Base-by-base conservation (phyloP, 2,888 invertebrate species). In the Tyria jacobaeae region DNA sequence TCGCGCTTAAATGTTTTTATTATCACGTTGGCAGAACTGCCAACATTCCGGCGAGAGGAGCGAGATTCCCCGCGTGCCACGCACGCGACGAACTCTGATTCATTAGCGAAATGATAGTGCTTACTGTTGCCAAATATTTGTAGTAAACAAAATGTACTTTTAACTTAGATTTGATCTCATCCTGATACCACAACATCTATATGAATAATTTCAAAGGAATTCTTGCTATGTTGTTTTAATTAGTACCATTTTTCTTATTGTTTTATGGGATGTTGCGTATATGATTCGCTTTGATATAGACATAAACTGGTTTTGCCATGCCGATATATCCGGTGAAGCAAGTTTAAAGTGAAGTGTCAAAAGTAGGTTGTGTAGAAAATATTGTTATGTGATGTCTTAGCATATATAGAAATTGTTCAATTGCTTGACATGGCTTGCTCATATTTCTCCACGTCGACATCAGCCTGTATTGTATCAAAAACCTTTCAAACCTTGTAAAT, bases 81-180 rank as follows among this genome's bases (percentile, higher is more conserved):
- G 68, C 79, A 78, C 77, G 74, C 74, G 70, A 74, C 65, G 56
- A 64, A 54, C 60, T 63, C 68, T 78, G 83, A 83, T 76, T 83
- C 83, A 82, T 79, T 75, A 73, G 63, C 71, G 70, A 82, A 72
- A 80, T 75, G 75, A 77, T 79, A 80, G 74, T 68, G 62, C 50
- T n/a, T 68, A 55, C 55, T n/a, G 14, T 55, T 47, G 25, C 52
- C 65, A 82, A 81, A 82, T 80, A 78, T 81, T 83, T 74, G 39
- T 78, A 66, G 68, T 78, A 76, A 77, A 76, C 75, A 77, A 67
- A 68, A 67, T 66, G 17, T 64, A 62, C 64, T 53, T 48, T 64
- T 68, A 60, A 67, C 78, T 71, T 50, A 52, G 62, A 71, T 55
- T 64, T 50, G 58, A 54, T 71, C 57, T 56, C 62, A 65, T 63